Conservation (phyloP, 2,113 vertebrate genomes). For the Labeo catla region DNA sequence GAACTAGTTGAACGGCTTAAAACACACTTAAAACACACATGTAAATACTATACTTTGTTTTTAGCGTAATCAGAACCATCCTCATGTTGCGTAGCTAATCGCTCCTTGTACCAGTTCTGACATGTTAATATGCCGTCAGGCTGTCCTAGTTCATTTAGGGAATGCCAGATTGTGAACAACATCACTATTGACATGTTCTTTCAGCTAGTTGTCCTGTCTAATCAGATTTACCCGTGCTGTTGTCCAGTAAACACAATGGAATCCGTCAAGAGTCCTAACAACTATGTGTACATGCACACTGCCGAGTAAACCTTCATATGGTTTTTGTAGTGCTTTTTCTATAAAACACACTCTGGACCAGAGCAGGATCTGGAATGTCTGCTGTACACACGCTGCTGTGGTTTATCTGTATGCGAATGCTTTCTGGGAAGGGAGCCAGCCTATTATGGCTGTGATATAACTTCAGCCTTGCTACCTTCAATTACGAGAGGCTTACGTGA, state of each 20-base stretch:
- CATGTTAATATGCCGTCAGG: constrained; percentile 33
- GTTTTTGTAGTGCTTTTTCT: constrained; percentile 32
- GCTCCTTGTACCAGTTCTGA: constrained; percentile 10
- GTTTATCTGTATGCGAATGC: constrained; percentile 57
- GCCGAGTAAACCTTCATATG: constrained; percentile 24
- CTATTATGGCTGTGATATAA: constrained; percentile 68
- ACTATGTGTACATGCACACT: neutral
- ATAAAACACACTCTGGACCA: constrained; percentile 40
- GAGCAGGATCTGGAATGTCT: constrained; percentile 40
- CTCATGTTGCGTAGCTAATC: neutral
- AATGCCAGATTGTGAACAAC: constrained; percentile 13
- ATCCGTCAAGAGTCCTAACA: constrained; percentile 16
- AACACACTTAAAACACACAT: neutral
- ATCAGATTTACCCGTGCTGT: neutral
- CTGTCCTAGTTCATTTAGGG: neutral
- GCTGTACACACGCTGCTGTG: constrained; percentile 36
- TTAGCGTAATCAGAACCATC: constrained; percentile 1
- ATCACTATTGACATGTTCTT: constrained; percentile 34
- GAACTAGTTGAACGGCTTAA: neutral
- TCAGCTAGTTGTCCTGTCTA: constrained; percentile 33
- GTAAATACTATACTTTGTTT: constrained; percentile 12
- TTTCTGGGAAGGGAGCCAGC: constrained; percentile 72
- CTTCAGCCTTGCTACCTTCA: constrained; percentile 64
- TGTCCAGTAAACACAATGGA: constrained; percentile 21
- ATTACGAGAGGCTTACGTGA: constrained; percentile 56